These are phyloP conservation scores for Agrilus biguttatus DNA, from an alignment of 2,888 invertebrate genomes.

Conservation along the genomic window DNA sequence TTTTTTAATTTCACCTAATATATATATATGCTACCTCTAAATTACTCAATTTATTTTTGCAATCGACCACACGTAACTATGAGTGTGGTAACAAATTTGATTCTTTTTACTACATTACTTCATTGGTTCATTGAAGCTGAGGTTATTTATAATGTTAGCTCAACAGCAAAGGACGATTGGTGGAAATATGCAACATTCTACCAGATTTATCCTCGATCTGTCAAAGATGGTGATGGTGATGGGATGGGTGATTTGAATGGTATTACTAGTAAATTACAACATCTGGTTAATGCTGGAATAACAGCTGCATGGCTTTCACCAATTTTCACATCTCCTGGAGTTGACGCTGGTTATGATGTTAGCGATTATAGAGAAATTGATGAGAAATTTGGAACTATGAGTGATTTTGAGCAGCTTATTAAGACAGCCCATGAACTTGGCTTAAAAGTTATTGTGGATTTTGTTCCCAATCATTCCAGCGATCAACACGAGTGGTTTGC, in stretches of 20 bases:
- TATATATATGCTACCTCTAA: no score
- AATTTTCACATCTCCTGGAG: conserved; percentile 51
- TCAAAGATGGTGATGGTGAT: conserved; percentile 63
- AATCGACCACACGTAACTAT: no score
- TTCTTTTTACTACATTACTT: no score
- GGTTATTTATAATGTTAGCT: no score
- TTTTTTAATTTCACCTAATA: no score
- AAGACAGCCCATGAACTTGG: conserved; percentile 28
- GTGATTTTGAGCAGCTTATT: conserved; percentile 36
- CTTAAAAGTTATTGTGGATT: conserved; percentile 21
- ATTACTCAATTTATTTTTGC: no score
- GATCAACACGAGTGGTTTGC: conserved; percentile 63
- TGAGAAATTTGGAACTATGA: conserved; percentile 40
- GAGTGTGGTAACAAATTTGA: no score
- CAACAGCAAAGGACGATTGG: conserved; percentile 36
- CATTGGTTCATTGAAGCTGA: no score
- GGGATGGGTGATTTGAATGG: conserved; percentile 51
- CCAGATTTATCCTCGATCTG: conserved; percentile 68
- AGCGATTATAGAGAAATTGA: conserved; percentile 41
- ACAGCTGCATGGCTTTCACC: conserved; percentile 58
- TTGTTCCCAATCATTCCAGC: conserved; percentile 42
- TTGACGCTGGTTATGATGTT: conserved; percentile 53
- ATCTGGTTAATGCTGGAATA: conserved; percentile 35
- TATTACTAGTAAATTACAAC: conserved; percentile 14
- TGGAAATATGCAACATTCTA: conserved; percentile 66